Conservation (phyloP, 2,888 invertebrate species). For the Mesochorus sp. region DNA sequence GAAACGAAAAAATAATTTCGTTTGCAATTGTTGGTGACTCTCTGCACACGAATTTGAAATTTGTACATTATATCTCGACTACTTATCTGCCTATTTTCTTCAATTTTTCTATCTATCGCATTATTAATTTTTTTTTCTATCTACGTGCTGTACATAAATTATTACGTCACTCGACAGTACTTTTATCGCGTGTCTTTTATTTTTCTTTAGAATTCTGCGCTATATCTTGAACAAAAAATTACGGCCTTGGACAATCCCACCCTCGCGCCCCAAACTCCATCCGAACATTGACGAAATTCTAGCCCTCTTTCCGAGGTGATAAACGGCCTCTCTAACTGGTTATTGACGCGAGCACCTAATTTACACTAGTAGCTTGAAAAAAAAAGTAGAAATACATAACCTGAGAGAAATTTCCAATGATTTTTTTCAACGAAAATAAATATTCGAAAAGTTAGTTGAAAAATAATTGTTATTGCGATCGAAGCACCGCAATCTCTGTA, state of each 20-base stretch:
- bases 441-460: too few species aligned
- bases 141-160: conserved; percentile 7
- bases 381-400: too few species aligned
- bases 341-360: conserved; percentile 63
- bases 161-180: conserved; percentile 3
- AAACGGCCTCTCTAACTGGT: conserved; percentile 70
- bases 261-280: neutral
- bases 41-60: conserved; percentile 14
- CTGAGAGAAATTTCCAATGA: neutral
- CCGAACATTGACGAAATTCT: conserved; percentile 18
- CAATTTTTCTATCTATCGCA: conserved; percentile 54
- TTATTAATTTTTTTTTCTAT: conserved; percentile 54
- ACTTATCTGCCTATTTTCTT: conserved; percentile 49
- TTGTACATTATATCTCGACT: conserved; percentile 35
- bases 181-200: conserved; percentile 35
- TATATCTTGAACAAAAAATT: conserved; percentile 25
- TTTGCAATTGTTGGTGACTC: conserved; percentile 38
- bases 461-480: too few species aligned
- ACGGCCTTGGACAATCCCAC: neutral
- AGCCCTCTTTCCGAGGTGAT: neutral
- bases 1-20: neutral
- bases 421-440: neutral
- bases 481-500: neutral
- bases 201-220: conserved; percentile 30
- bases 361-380: too few species aligned